Conservation (phyloP, 2,113 vertebrate genomes). For the Rhea americana region DNA sequence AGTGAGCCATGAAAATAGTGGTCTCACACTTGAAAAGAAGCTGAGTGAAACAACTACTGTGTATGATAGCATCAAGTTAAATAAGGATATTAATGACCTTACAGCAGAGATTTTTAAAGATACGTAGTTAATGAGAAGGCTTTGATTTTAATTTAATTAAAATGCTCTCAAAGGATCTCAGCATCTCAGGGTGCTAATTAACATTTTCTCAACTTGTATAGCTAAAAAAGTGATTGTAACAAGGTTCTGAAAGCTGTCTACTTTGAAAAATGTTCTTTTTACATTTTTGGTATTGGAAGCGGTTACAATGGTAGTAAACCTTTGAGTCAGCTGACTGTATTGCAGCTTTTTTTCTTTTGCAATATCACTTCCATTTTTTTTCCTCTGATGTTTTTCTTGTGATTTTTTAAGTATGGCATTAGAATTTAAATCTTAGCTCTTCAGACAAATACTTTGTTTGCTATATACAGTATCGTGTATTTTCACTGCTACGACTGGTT, state of each 20-base stretch:
- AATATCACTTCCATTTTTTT: not conserved
- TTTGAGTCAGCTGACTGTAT: not conserved
- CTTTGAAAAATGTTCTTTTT: slow-evolving; percentile 28
- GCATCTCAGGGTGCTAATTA: slow-evolving; percentile 17
- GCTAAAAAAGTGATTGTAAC: not conserved
- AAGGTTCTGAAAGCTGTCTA: not conserved
- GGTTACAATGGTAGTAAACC: not conserved
- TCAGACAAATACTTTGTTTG: not conserved
- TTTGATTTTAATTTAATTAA: slow-evolving; percentile 53
- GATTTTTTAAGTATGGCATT: not conserved
- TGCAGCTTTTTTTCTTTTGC: not conserved
- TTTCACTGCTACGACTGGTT: not conserved
- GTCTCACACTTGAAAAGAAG: slow-evolving; percentile 25
- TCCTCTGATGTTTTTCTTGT: not conserved
- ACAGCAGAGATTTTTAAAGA: slow-evolving; percentile 5
- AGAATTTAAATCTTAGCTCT: not conserved
- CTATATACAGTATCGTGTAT: not conserved
- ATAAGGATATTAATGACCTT: slow-evolving; percentile 24
- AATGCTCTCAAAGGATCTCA: slow-evolving; percentile 17
- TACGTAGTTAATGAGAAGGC: slow-evolving; percentile 12
- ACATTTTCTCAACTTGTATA: not conserved
- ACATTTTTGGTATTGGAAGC: not conserved
- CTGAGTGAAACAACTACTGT: slow-evolving; percentile 12
- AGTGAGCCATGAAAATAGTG: slow-evolving; percentile 29
- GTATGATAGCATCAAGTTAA: slow-evolving; percentile 53